Evolutionary conservation across 2,888 invertebrate genomes (phyloP), one percentile per base, ranked within the genome.

Genomic region (Sarcophaga subvicina): DNA sequence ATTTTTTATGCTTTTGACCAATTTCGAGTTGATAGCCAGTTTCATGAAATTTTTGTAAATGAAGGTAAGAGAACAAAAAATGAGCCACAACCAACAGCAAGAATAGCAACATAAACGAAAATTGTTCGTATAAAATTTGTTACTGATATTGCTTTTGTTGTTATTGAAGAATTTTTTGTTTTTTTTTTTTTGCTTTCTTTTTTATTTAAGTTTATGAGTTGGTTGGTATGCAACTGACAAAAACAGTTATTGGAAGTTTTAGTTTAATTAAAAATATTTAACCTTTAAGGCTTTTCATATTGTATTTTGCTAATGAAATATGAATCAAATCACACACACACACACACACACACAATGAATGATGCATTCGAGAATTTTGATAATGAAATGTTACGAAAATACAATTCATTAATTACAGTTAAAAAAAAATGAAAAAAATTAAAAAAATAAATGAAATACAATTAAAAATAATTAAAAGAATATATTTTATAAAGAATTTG

Each of bases 211-310:
- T 79, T 84, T 71, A 84, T 87, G 79, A 87, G 71, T 84, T 84
- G 81, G 71, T 87, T 84, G 81, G 81, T 84, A 84, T 87, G 76
- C 81, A 84, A 82, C 81, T 87, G 87, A 71, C 87, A 87, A 79
- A 78, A 84, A 79, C 87, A 87, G 87, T 81, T 75, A 84, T 82
- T 76, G 63, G 59, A 78, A 84, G 70, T 84, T 87, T 71, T 67
- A 81, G 67, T 82, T 87, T 87, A 84, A 87, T 84, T 87, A 84
- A 87, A 87, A 87, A 84, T 79, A 62, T 84, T 87, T 59, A 71
- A 66, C 79, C 87, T 87, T 67, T 72, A 80, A 84, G 84, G 81
- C 84, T 84, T 87, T 81, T 70, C 71, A 83, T 63, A 14, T 14
- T 17, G 17, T 12, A 54, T 54, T 54, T 54, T 69, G 59, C 75